phyloP scores from a whole-genome alignment of 2,888 invertebrate species.

The Athalia rosae region DNA sequence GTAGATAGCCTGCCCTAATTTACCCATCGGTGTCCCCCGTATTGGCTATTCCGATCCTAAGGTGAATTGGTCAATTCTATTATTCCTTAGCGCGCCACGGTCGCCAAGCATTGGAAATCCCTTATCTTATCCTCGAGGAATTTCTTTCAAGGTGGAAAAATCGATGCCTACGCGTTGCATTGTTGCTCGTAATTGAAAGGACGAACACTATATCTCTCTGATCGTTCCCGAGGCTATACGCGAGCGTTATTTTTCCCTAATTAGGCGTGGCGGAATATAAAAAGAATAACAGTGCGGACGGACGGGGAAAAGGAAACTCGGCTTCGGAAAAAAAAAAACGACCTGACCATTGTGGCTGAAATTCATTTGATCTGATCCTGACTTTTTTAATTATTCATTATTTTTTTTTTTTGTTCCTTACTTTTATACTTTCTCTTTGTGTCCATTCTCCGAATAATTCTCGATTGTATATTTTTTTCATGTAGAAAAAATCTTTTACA shows the following conservation, averaged over 20 bases:
- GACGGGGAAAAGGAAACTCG: slow-evolving; percentile 3
- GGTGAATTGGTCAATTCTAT: slow-evolving; percentile 3
- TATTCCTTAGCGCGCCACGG: slow-evolving; percentile 14
- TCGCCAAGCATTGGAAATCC: slow-evolving; percentile 4
- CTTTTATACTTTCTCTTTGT: background rate
- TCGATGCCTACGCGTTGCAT: slow-evolving; percentile 19
- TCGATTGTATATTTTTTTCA: too few species aligned
- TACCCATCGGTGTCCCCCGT: slow-evolving; percentile 3
- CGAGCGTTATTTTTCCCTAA: slow-evolving; percentile 24
- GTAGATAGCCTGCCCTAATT: slow-evolving; percentile 3
- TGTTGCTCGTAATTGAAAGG: slow-evolving; percentile 17
- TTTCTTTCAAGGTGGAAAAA: slow-evolving; percentile 7
- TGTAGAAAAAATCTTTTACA: too few species aligned
- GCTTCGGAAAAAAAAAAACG: background rate
- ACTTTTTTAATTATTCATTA: background rate
- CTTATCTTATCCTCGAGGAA: background rate
- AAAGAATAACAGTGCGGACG: background rate
- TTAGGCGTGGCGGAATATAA: background rate
- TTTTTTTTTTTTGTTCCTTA: too few species aligned
- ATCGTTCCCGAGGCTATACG: background rate
- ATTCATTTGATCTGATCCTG: slow-evolving; percentile 1
- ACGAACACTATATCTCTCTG: slow-evolving; percentile 2
- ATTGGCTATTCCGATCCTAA: slow-evolving; percentile 13
- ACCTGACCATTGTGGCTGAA: slow-evolving; percentile 7
- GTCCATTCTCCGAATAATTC: background rate